Evolutionary conservation across 2,888 invertebrate species (phyloP).

Genomic region (Panopea generosa): DNA sequence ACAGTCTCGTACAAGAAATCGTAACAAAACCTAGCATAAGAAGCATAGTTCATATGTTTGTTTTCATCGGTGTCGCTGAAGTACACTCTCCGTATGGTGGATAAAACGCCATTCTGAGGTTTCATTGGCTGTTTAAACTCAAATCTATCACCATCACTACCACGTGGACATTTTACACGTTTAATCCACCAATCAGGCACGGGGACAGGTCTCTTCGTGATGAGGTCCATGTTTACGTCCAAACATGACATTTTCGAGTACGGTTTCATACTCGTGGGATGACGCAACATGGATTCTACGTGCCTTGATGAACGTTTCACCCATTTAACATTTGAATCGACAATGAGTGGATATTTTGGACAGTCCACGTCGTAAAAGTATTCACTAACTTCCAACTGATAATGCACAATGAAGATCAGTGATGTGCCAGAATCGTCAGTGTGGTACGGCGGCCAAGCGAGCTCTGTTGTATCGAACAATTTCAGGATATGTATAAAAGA

Average conservation of each 20-base stretch:
- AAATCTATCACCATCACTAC: slow-evolving; percentile 15
- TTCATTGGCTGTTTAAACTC: slow-evolving; percentile 29
- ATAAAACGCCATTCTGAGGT: slow-evolving; percentile 17
- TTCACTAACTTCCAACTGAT: slow-evolving; percentile 21
- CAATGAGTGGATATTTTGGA: slow-evolving; percentile 36
- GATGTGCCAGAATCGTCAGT: neutral
- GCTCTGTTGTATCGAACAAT: slow-evolving; percentile 15
- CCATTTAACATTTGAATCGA: slow-evolving; percentile 25
- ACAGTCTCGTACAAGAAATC: slow-evolving; percentile 50
- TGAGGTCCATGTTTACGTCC: slow-evolving; percentile 44
- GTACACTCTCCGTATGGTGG: slow-evolving; percentile 19
- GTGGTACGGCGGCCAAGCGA: slow-evolving; percentile 13
- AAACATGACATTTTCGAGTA: slow-evolving; percentile 18
- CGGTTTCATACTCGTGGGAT: slow-evolving; percentile 13
- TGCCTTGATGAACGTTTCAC: slow-evolving; percentile 39
- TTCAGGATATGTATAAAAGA: slow-evolving; percentile 4
- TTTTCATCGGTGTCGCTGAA: slow-evolving; percentile 52
- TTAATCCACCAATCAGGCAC: slow-evolving; percentile 44
- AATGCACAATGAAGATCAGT: slow-evolving; percentile 16
- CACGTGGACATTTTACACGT: slow-evolving; percentile 21
- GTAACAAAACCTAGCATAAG: slow-evolving; percentile 34
- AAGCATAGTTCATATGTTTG: slow-evolving; percentile 40
- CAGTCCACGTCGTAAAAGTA: slow-evolving; percentile 25
- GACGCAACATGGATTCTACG: slow-evolving; percentile 16
- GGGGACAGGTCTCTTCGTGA: slow-evolving; percentile 39